These are phyloP conservation scores for Sebastes vulpes DNA, from an alignment of 2,797 vertebrate genomes.

Conservation along the genomic window DNA sequence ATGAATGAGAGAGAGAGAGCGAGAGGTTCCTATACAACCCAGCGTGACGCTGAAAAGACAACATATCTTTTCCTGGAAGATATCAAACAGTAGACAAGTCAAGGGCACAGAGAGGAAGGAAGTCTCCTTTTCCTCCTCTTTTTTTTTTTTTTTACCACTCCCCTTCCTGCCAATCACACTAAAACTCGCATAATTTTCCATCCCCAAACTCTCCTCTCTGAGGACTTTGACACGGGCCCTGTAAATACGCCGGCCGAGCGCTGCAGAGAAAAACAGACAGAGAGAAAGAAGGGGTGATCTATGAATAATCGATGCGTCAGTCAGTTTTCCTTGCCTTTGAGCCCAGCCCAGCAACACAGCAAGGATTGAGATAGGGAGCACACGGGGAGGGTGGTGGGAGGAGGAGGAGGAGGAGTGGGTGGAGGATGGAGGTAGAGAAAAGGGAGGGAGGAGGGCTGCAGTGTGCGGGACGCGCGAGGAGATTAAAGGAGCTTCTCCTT, in stretches of 20 bases:
- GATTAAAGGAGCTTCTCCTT: constrained; percentile 81
- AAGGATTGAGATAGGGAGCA: constrained; percentile 63
- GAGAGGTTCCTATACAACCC: neutral
- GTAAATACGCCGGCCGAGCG: constrained; percentile 38
- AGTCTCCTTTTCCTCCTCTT: neutral
- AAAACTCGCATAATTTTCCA: constrained; percentile 25
- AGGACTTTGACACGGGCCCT: constrained; percentile 28
- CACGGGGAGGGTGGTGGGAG: constrained; percentile 31
- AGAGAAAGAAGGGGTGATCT: constrained; percentile 66
- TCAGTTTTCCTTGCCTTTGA: constrained; percentile 75
- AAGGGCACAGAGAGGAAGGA: constrained; percentile 45
- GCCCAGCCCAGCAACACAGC: constrained; percentile 76
- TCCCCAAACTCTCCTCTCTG: constrained; percentile 22
- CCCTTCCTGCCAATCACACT: constrained; percentile 17
- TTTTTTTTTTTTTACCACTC: neutral
- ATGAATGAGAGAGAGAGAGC: constrained; percentile 8
- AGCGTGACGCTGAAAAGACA: constrained; percentile 25
- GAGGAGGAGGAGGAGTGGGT: constrained; percentile 23
- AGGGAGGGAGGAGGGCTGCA: constrained; percentile 63
- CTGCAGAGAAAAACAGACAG: constrained; percentile 53
- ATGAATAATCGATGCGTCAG: constrained; percentile 83
- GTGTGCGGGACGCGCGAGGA: constrained; percentile 58
- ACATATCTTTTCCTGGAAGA: constrained; percentile 49
- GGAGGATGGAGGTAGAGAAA: constrained; percentile 35
- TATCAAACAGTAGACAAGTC: constrained; percentile 40